phyloP scores from a whole-genome alignment of 2,888 invertebrate species.

The Anagyrus pseudococci region DNA sequence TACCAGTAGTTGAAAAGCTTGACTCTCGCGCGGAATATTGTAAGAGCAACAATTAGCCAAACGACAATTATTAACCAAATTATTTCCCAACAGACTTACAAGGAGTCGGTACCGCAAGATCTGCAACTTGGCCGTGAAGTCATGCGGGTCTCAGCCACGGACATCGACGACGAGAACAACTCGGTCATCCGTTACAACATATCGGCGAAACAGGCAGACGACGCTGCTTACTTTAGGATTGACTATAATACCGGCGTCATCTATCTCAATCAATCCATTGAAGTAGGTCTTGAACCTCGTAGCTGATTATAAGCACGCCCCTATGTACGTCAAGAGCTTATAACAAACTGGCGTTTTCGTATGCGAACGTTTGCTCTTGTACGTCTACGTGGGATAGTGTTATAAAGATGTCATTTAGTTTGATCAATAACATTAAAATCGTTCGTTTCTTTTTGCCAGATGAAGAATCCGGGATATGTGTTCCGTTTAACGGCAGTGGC shows the following conservation, averaged over 20 bases:
- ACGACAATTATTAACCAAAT: conserved; percentile 11
- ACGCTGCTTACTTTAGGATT: conserved; percentile 78
- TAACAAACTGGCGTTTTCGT: not conserved
- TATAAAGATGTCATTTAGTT: too few relatives aligned
- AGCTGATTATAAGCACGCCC: not conserved
- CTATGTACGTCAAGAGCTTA: not conserved
- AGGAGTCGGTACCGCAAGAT: conserved; percentile 85
- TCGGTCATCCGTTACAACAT: conserved; percentile 79
- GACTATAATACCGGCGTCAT: conserved; percentile 86
- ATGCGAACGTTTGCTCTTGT: not conserved
- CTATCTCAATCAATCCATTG: conserved; percentile 72
- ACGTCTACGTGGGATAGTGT: too few relatives aligned
- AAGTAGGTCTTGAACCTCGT: conserved; percentile 63
- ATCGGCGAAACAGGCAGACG: conserved; percentile 61
- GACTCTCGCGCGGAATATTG: too few relatives aligned
- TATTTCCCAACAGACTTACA: conserved; percentile 63
- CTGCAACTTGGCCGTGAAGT: conserved; percentile 75
- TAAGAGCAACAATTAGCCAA: not conserved
- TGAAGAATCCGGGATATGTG: conserved; percentile 71
- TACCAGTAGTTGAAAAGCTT: too few relatives aligned
- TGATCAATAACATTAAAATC: too few relatives aligned
- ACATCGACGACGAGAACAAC: conserved; percentile 91
- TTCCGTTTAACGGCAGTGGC: conserved; percentile 79
- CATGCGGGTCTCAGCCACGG: conserved; percentile 90
- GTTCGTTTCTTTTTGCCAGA: conserved; percentile 35